phyloP scores from a whole-genome alignment of 2,113 vertebrate species.

The Planiliza haematocheilus region DNA sequence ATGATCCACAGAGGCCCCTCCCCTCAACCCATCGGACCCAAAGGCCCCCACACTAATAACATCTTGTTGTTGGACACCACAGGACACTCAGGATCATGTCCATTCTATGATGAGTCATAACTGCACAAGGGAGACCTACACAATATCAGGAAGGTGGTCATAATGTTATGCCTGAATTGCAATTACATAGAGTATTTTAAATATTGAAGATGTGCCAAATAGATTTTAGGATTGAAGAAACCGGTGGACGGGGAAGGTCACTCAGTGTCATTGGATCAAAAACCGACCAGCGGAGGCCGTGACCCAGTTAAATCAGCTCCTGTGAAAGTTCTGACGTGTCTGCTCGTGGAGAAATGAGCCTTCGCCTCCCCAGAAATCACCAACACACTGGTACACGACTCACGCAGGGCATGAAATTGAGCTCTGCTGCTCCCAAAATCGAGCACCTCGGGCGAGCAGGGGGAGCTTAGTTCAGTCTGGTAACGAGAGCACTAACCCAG shows the following conservation, averaged over 20 bases:
- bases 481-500: constrained; percentile 46
- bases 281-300: constrained; percentile 7
- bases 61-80: neutral
- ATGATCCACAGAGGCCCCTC: no score
- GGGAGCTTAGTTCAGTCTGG: constrained; percentile 40
- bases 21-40: no score
- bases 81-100: no score
- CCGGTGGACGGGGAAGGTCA: neutral
- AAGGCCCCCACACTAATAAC: no score
- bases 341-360: constrained; percentile 14
- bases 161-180: neutral
- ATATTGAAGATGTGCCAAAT: neutral
- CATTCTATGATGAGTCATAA: no score
- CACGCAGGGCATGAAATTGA: constrained; percentile 63
- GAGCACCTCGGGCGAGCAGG: constrained; percentile 43
- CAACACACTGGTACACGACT: constrained; percentile 57
- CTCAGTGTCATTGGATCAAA: constrained; percentile 16
- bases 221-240: neutral
- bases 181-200: neutral
- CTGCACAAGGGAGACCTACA: no score
- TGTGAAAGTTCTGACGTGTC: constrained; percentile 9
- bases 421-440: constrained; percentile 53
- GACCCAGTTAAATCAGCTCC: constrained; percentile 34
- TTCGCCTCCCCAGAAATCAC: constrained; percentile 29
- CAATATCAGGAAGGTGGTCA: no score